Base-by-base conservation (phyloP, 2,797 vertebrate genomes). In the Tympanoctomys barrerae region DNA sequence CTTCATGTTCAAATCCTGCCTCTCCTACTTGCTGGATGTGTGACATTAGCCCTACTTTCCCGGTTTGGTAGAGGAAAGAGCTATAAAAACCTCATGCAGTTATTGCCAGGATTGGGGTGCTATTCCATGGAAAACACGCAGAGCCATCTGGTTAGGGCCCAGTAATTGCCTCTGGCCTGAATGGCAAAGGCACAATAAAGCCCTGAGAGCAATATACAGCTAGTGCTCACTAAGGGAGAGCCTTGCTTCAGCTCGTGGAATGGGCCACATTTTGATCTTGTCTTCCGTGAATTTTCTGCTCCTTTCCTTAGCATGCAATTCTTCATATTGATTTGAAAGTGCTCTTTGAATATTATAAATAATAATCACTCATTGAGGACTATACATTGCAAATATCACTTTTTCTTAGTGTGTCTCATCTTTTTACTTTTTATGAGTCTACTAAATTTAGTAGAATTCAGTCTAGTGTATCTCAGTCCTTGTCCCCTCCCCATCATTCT, bases 391-490 rank as follows among this genome's bases (percentile, higher is more conserved):
- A 73, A 92, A 61, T 64, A 62, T 36, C 19, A 26, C 24, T 46
- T n/a, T 64, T 68, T 31, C 70, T 83, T 68, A 77, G 46, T 36
- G 36, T 9, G 4, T 26, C 14, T 95, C 71, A 21, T 14, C 78
- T 54, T 89, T 90, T 94, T 59, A 22, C 21, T 52, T 85, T 96
- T 85, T 64, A 77, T 77, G 73, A 36, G 33, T 66, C n/a, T 49
- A 88, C 78, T 78, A 62, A 93, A 83, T 90, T 91, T 33, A 26
- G 31, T 18, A 61, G 66, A 77, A 90, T 78, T 1, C 78, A 88
- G 49, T 59, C 59, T n/a, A 80, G 36, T 39, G 26, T 90, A 11
- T 81, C 46, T 46, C 33, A n/a, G 22, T 39, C 46, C 19, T 39
- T 77, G 33, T 52, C 77, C 33, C 31, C 33, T 28, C 42, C 54